Percentiles rank a stretch among this genome's conserved stretches.
Conservation (phyloP, 2,888 invertebrate species). For the Crossocerus cetratus region DNA sequence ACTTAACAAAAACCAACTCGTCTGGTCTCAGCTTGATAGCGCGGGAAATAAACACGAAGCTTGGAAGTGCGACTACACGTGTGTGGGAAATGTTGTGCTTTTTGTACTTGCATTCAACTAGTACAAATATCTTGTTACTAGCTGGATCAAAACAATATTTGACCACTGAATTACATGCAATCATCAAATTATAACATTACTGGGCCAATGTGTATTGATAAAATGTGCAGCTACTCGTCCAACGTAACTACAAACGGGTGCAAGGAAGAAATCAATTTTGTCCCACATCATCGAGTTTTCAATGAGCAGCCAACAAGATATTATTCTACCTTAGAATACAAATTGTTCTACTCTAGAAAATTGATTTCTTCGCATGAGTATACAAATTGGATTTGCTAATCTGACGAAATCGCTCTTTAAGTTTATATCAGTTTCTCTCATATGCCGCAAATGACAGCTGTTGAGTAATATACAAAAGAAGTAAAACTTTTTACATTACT, state of each 20-base stretch:
- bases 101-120: constrained; percentile 32
- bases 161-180: constrained; percentile 49
- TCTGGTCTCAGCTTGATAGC: no score
- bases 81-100: background rate
- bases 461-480: constrained; percentile 22
- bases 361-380: constrained; percentile 32
- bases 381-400: constrained; percentile 12
- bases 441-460: constrained; percentile 30
- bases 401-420: constrained; percentile 16
- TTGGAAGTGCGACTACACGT: no score
- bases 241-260: constrained; percentile 29
- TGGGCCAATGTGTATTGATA: constrained; percentile 25
- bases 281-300: background rate
- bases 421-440: constrained; percentile 35
- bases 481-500: constrained; percentile 14
- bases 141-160: constrained; percentile 36
- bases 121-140: constrained; percentile 55
- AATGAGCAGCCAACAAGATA: no score
- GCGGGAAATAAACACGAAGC: no score
- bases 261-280: constrained; percentile 44
- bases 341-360: background rate
- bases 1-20: constrained; percentile 35
- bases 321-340: background rate
- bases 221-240: constrained; percentile 35
- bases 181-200: constrained; percentile 21